A percentile compares a stretch with the other conserved stretches of the same genome.
phyloP scores from a whole-genome alignment of 2,113 vertebrate species.

The Zosterops borbonicus region DNA sequence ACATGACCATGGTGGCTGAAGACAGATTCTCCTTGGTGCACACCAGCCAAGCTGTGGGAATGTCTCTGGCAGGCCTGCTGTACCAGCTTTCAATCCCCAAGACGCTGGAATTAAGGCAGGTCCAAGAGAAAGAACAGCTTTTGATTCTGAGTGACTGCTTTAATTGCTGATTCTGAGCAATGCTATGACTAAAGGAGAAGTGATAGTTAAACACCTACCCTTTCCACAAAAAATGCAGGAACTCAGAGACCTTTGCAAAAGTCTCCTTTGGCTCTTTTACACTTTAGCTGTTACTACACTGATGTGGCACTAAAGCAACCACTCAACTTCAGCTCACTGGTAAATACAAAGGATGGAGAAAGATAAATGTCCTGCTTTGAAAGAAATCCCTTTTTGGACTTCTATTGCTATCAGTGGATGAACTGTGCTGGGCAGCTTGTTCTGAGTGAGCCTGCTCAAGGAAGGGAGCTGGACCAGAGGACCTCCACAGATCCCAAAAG shows the following conservation, averaged over 20 bases:
- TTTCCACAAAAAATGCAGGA: background rate
- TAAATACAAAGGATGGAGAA: background rate
- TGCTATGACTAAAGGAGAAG: background rate
- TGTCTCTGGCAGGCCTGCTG: background rate
- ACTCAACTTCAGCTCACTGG: background rate
- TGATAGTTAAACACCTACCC: background rate
- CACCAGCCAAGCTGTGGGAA: background rate
- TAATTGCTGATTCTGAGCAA: background rate
- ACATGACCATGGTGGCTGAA: background rate
- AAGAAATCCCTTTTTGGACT: background rate
- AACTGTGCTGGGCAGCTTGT: background rate
- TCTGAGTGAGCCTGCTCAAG: background rate
- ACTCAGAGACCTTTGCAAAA: background rate
- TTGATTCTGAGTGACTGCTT: background rate
- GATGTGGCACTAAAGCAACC: background rate
- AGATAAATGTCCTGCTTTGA: background rate
- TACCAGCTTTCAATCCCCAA: background rate
- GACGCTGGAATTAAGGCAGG: background rate
- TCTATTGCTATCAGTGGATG: background rate
- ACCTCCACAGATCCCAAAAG: background rate
- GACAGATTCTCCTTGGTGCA: background rate
- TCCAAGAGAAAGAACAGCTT: background rate
- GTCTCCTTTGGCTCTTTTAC: background rate
- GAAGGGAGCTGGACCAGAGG: background rate
- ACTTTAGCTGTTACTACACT: background rate